Base-by-base conservation (phyloP, 1,140 invertebrate genomes). In the Solenopsis fugax region DNA sequence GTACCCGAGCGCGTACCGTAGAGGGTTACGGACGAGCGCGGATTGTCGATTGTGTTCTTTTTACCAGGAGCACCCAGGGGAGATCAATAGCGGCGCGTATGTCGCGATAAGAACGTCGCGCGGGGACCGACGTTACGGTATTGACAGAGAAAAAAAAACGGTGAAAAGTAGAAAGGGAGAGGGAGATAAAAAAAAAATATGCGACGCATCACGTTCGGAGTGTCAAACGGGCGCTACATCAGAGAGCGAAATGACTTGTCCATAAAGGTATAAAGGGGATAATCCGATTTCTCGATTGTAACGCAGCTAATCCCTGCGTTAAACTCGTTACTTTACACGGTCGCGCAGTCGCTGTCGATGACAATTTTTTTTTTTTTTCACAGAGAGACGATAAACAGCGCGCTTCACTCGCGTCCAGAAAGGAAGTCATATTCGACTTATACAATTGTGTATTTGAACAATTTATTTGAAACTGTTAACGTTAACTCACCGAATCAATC, bases 11-110 rank as follows among this genome's bases (percentile, higher is more conserved):
- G 18, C 18, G 13, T 18, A 72, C 29, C 50, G 34, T 29, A 29
- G 29, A 21, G 29, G 34, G 75, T 88, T 82, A 82, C 45, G n/a
- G 48, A 81, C 71, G 50, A 62, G 54, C 29, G 10, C 78, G 48
- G 52, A 76, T 77, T 45, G 64, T 82, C 76, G 75, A 75, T 64
- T 50, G 48, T 50, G 37, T 62, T 58, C 82, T 78, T 69, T 58
- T 69, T 58, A 37, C 41, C 69, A 73, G 69, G 52, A 87, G 9
- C 73, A 69, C 29, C 58, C 71, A 69, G 41, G 60, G 69, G 69
- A 87, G 81, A 87, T 88, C 54, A 62, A 86, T 86, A 58, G 41
- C 12, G 10, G 48, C 12, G 69, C 18, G 54, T 60, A 65, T 65
- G n/a, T 60, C 65, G 24, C 80, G 18, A 48, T 73, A 84, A 82